Base-by-base conservation (phyloP, 2,797 vertebrate species). In the Lophotriccus pileatus region DNA sequence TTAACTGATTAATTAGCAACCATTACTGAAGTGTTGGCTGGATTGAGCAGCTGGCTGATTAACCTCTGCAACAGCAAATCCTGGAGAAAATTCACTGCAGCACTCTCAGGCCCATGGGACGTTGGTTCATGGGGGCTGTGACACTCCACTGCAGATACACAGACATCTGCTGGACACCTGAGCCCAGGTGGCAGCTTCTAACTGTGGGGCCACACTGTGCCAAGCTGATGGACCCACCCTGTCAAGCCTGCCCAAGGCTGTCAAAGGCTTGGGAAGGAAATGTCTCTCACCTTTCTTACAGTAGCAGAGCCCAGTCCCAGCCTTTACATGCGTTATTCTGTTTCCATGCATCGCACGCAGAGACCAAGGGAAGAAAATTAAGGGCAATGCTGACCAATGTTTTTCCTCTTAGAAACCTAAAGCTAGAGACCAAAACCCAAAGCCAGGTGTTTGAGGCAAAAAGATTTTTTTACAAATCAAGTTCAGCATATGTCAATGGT, bases 21-120 rank as follows among this genome's bases (percentile, higher is more conserved):
- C 9, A 10, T 49, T 70, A 64, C 28, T 9, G 11, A 79, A 74
- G 28, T 16, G 14, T 47, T 80, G 62, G 34, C 21, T 70, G 27
- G 24, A 41, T n/a, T 58, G 20, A 37, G n/a, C 21, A 70, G 43
- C 36, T 46, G 67, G 7, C 49, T 75, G 50, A 28, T 30, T 68
- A 82, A 84, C 4, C 14, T 70, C 62, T 64, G 27, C 52, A 75
- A 6, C 15, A 39, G 30, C 22, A 84, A 55, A 91, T 24, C 44
- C 70, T 70, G n/a, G 23, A 79, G 27, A 46, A 81, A 59, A 75
- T 11, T 46, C 27, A 3, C 36, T 27, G 17, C 12, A 24, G 37
- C 3, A 6, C 4, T 32, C 0, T 0, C 41, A 49, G 20, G 30
- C 27, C 44, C 17, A 6, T 28, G 22, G 41, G 55, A 9, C 19